Base-by-base conservation (phyloP, 2,113 vertebrate genomes). In the Sceloporus undulatus region DNA sequence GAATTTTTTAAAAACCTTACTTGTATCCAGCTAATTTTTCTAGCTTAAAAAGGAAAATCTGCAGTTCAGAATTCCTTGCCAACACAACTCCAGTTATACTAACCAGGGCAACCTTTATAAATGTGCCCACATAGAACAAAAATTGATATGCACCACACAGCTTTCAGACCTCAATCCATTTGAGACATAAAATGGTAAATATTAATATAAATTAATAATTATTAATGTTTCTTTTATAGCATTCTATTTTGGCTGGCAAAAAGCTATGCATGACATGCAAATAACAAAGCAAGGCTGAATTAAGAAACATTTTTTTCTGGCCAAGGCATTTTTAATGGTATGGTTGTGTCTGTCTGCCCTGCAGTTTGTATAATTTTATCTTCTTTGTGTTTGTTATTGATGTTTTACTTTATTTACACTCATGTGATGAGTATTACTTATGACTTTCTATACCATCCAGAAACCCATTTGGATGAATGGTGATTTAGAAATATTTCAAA, bases 151-250 rank as follows among this genome's bases (percentile, higher is more conserved):
- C 6, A 13, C 59, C n/a, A 48, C 78, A 40, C 59, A 52, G 18
- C 38, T 85, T n/a, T 34, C 9, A 62, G 6, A 62, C 27, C 16
- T 21, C 56, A 10, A n/a, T 5, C 34, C 6, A 85, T 29, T 42
- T 48, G 74, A 77, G 29, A 14, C 40, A 85, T 77, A 29, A 78
- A 78, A 85, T 78, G 18, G 16, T 29, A 66, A 62, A 78, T 85
- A 29, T 29, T 42, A 65, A n/a, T 29, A 85, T 77, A 65, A 40
- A 85, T 27, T 23, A 62, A 77, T 65, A 42, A 77, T 85, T 48
- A 66, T 34, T 52, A 13, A 48, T 85, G 18, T 66, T 85, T 29
- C 34, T 48, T 65, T 68, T 48, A 25, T 77, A 66, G 75, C 7
- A 78, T 59, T 21, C 21, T 6, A 66, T 77, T 1, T 42, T 48